A percentile compares a stretch with the other conserved stretches of the same genome.
Conservation (phyloP, 2,113 vertebrate genomes). For the Pipra filicauda region DNA sequence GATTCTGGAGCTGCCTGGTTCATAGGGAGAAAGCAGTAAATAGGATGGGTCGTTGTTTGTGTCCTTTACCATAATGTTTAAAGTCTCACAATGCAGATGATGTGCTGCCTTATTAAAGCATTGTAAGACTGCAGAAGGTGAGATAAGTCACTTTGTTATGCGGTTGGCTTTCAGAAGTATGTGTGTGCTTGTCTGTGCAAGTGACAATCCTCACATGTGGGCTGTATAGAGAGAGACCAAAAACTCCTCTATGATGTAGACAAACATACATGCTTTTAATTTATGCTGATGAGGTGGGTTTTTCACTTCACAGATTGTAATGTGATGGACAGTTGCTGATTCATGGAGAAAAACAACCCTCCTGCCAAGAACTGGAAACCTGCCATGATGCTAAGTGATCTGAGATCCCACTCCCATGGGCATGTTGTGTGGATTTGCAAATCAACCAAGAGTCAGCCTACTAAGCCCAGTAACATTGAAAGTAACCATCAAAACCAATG, state of each 20-base stretch:
- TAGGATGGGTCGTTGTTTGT: not conserved
- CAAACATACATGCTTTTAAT: not conserved
- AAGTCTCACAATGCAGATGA: not conserved
- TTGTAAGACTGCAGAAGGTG: not conserved
- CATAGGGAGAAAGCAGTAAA: not conserved
- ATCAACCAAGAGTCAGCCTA: not conserved
- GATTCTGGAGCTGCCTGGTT: accelerated
- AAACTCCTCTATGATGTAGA: not conserved
- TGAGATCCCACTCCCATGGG: slow-evolving; percentile 48
- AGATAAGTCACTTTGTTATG: not conserved
- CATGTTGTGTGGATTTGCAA: not conserved
- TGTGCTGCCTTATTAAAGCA: not conserved
- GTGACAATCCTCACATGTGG: not conserved
- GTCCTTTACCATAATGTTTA: not conserved
- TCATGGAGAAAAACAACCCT: slow-evolving; percentile 39
- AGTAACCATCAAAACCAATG: not conserved
- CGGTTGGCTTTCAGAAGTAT: not conserved
- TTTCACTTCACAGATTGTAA: slow-evolving; percentile 16
- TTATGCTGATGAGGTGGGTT: slow-evolving; percentile 22
- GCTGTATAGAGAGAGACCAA: not conserved
- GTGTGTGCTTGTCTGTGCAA: not conserved
- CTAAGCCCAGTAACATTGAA: not conserved
- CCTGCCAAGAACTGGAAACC: slow-evolving; percentile 37
- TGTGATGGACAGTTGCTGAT: slow-evolving; percentile 57
- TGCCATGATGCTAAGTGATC: slow-evolving; percentile 4